A percentile compares a stretch with the other conserved stretches of the same genome.
These are phyloP conservation scores for Geopemphigus sp. DNA, from an alignment of 1,140 invertebrate genomes.

Conservation along the genomic window DNA sequence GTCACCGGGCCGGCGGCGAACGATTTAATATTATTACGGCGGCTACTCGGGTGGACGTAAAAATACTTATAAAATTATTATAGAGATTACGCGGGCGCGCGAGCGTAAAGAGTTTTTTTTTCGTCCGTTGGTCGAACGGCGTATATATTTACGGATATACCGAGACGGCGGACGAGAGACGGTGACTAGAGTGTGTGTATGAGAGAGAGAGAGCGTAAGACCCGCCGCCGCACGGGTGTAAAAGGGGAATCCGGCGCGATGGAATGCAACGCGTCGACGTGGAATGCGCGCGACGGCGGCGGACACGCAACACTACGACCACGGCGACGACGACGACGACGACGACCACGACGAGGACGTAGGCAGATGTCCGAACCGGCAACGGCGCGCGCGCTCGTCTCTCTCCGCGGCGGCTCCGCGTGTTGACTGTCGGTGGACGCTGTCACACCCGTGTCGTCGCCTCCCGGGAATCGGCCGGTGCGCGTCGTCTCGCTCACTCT, in stretches of 20 bases:
- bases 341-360: background rate
- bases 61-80: too few species aligned
- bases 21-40: background rate
- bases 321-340: slow-evolving; percentile 1
- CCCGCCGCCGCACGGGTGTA: slow-evolving; percentile 30
- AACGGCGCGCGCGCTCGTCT: slow-evolving; percentile 27
- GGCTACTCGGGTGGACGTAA: background rate
- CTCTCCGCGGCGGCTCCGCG: background rate
- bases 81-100: background rate
- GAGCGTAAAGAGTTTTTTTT: background rate
- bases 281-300: slow-evolving; percentile 45
- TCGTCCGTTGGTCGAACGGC: too few species aligned
- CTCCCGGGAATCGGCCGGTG: background rate
- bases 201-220: background rate
- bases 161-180: background rate
- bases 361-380: slow-evolving; percentile 50
- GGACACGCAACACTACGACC: background rate
- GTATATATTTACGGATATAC: background rate
- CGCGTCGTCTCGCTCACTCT: too few species aligned
- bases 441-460: slow-evolving; percentile 38
- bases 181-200: background rate
- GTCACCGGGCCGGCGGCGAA: background rate
- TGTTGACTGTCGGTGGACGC: slow-evolving; percentile 32
- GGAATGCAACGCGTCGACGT: slow-evolving; percentile 48
- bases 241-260: slow-evolving; percentile 43